These are phyloP conservation scores for Psittacula derbiana DNA, from an alignment of 2,797 vertebrate species.

Conservation along the genomic window DNA sequence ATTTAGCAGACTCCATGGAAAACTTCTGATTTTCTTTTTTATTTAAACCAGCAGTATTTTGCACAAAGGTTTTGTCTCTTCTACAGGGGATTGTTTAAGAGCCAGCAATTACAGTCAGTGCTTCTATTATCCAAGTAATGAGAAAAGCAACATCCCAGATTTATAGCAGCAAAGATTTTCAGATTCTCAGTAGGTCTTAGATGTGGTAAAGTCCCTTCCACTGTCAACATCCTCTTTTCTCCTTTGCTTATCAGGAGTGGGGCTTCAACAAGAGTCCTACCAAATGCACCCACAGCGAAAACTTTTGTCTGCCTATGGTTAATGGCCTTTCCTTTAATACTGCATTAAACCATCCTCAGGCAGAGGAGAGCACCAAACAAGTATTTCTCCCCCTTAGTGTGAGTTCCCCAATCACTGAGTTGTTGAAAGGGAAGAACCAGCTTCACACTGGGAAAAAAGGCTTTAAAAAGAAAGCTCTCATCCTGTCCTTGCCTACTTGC, in stretches of 20 bases:
- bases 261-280: not conserved
- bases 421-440: not conserved
- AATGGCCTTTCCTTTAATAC: not conserved
- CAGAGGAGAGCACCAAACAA: not conserved
- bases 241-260: not conserved
- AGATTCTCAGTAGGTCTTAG: not conserved
- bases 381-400: not conserved
- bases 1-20: not conserved
- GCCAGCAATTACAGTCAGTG: not conserved
- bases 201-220: not conserved
- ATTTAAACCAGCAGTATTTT: not conserved
- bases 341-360: not conserved
- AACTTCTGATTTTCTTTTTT: not conserved
- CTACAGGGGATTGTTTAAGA: not conserved
- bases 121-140: not conserved
- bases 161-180: not conserved
- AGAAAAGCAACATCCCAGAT: not conserved
- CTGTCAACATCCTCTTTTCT: not conserved
- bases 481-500: not conserved
- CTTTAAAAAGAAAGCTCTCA: not conserved
- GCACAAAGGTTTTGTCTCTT: not conserved
- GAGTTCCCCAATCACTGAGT: rapidly evolving
- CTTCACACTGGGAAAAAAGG: not conserved
- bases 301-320: not conserved
- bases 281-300: not conserved